A percentile compares a stretch with the other conserved stretches of the same genome.
Evolutionary conservation across 2,797 vertebrate species (phyloP).

Genomic region (Sebastes glaucus): DNA sequence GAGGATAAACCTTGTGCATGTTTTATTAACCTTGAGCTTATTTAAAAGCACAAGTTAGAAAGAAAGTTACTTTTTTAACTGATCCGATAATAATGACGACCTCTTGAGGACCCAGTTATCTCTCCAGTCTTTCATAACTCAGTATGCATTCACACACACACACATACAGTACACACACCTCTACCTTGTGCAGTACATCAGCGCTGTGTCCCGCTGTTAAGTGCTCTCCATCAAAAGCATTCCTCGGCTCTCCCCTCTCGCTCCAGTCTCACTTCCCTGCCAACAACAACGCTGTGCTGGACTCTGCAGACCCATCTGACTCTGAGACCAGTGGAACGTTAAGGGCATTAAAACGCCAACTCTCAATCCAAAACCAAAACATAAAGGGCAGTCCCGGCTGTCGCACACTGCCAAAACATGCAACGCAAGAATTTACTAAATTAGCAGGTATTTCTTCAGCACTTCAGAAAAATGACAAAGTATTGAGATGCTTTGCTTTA

Average conservation of each 20-base stretch:
- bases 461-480: neutral
- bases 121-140: conserved; percentile 11
- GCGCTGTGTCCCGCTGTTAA: conserved; percentile 65
- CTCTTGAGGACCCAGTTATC: conserved; percentile 6
- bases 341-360: conserved; percentile 43
- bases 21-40: neutral
- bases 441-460: conserved; percentile 4
- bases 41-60: conserved; percentile 10
- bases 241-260: conserved; percentile 64
- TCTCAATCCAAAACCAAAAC: conserved; percentile 31
- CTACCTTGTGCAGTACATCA: conserved; percentile 62
- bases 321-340: conserved; percentile 51
- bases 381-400: conserved; percentile 23
- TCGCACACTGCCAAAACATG: conserved; percentile 36
- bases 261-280: conserved; percentile 65
- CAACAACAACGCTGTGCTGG: conserved; percentile 73
- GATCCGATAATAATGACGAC: conserved; percentile 12
- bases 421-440: conserved; percentile 6
- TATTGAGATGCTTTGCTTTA: neutral
- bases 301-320: conserved; percentile 57
- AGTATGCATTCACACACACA: conserved; percentile 2
- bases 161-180: conserved; percentile 33
- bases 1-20: neutral
- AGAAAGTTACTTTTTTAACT: conserved; percentile 8
- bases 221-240: conserved; percentile 74